phyloP scores from a whole-genome alignment of 2,797 vertebrate species.

The Dromococcyx pavoninus region DNA sequence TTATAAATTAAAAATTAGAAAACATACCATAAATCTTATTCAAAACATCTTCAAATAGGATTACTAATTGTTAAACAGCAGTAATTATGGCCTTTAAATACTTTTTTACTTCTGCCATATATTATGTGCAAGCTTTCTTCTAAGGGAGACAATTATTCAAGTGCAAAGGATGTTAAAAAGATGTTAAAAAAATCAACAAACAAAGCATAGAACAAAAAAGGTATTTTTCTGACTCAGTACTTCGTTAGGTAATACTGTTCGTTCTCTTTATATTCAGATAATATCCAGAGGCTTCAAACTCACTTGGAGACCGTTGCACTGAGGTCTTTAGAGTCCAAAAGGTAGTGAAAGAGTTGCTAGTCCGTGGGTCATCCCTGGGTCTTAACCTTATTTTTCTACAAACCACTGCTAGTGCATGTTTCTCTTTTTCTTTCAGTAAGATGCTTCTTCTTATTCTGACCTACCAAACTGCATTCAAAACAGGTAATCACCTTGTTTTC shows the following conservation, averaged over 20 bases:
- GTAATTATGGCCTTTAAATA: constrained; percentile 49
- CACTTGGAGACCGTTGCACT: not conserved
- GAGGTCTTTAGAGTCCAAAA: not conserved
- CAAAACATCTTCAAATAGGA: constrained; percentile 41
- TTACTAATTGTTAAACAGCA: constrained; percentile 39
- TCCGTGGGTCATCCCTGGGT: not conserved
- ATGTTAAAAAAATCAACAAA: not conserved
- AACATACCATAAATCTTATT: constrained; percentile 32
- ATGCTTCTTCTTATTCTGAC: not conserved
- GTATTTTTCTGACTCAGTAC: not conserved
- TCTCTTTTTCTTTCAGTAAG: not conserved
- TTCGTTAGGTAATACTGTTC: not conserved
- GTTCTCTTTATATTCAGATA: not conserved
- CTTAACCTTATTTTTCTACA: not conserved
- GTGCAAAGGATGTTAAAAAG: not conserved
- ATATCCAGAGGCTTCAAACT: not conserved
- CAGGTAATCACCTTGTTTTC: not conserved
- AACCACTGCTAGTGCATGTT: not conserved
- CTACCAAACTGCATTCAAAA: fast-evolving
- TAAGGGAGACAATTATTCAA: not conserved
- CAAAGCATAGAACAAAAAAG: not conserved
- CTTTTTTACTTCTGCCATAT: not conserved
- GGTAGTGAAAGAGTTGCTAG: not conserved
- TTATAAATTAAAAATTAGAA: constrained; percentile 27
- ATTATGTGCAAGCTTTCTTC: not conserved